These are phyloP conservation scores for Epinotia ramella DNA, from an alignment of 2,888 invertebrate genomes.

Conservation along the genomic window DNA sequence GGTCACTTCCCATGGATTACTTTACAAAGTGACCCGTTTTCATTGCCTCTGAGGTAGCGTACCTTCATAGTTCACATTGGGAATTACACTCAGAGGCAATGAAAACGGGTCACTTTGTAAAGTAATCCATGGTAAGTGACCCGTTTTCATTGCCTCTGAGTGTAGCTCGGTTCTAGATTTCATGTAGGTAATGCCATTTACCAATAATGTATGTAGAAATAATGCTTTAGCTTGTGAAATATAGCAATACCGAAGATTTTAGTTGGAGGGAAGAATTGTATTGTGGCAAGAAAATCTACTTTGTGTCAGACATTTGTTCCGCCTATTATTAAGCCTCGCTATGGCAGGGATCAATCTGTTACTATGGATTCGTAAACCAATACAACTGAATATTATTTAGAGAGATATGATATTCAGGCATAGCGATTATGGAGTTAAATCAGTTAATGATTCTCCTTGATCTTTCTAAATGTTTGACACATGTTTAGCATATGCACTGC, in stretches of 20 bases:
- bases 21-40: no score
- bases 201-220: neutral
- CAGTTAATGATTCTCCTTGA: neutral
- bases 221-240: conserved; percentile 30
- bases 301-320: conserved; percentile 42
- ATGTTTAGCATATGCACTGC: no score
- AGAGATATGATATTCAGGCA: neutral
- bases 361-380: conserved; percentile 34
- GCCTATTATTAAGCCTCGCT: conserved; percentile 40
- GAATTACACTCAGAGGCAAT: no score
- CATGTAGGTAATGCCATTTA: neutral
- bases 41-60: no score
- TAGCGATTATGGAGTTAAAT: neutral
- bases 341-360: conserved; percentile 35
- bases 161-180: neutral
- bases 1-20: no score
- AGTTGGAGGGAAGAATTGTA: conserved; percentile 40
- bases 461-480: no score
- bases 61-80: no score
- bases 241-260: conserved; percentile 29
- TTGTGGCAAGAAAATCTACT: conserved; percentile 46
- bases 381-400: conserved; percentile 16
- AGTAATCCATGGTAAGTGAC: no score
- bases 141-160: no score
- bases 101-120: no score